Percentiles rank a stretch among this genome's conserved stretches.
Evolutionary conservation across 2,113 vertebrate species (phyloP).

Genomic region (Myrmophylax atrothorax): DNA sequence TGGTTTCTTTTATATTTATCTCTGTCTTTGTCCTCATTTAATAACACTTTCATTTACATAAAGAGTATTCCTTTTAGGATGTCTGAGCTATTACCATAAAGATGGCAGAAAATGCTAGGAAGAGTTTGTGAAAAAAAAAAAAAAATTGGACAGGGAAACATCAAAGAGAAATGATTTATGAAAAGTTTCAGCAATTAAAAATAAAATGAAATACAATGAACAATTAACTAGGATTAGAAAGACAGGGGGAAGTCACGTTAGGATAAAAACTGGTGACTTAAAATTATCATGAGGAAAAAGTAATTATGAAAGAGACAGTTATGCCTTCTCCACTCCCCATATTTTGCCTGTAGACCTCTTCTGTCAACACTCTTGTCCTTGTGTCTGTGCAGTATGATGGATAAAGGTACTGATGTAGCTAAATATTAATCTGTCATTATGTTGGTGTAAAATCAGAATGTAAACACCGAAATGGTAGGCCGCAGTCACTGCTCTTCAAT

Average conservation of each 20-base stretch:
- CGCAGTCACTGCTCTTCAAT: neutral
- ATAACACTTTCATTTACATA: neutral
- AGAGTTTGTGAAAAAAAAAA: neutral
- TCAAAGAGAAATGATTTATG: neutral
- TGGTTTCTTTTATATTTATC: slow-evolving; percentile 8
- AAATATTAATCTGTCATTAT: neutral
- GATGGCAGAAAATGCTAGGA: neutral
- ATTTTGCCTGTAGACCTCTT: neutral
- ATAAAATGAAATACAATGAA: neutral
- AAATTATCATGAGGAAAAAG: neutral
- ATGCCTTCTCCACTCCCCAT: neutral
- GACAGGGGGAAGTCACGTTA: neutral
- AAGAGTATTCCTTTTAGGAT: neutral
- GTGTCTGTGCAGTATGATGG: neutral
- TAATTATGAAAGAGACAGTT: neutral
- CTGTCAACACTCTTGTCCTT: neutral
- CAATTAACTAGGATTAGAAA: neutral
- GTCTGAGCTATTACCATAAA: neutral
- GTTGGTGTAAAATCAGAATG: neutral
- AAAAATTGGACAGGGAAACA: neutral
- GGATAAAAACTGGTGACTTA: neutral
- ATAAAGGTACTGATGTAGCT: neutral
- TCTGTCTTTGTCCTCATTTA: neutral
- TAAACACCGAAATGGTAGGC: neutral
- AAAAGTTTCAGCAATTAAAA: neutral